phyloP scores from a whole-genome alignment of 2,113 vertebrate genomes.

The Phrynocephalus versicolor region DNA sequence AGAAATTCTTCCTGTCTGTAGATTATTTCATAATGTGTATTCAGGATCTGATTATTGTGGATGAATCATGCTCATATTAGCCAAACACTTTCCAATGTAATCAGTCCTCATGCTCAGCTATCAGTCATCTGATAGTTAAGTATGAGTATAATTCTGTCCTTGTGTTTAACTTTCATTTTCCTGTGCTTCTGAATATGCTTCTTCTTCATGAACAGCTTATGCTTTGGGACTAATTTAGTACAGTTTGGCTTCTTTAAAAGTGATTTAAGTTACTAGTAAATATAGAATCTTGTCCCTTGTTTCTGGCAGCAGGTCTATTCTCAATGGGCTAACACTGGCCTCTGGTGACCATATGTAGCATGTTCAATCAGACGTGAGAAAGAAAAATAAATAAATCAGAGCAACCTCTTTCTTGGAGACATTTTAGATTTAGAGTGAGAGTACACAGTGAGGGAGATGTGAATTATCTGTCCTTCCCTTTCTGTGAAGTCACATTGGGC shows the following conservation, averaged over 20 bases:
- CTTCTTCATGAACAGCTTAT: not conserved
- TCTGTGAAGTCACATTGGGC: not conserved
- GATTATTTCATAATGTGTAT: not conserved
- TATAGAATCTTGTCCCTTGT: not conserved
- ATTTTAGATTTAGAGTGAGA: not conserved
- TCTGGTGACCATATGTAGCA: slow-evolving; percentile 63
- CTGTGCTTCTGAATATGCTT: not conserved
- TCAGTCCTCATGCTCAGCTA: not conserved
- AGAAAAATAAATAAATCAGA: slow-evolving; percentile 17
- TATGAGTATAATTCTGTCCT: not conserved
- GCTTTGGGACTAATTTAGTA: not conserved
- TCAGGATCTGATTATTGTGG: not conserved
- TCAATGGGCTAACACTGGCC: slow-evolving; percentile 67
- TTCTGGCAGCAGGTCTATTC: not conserved
- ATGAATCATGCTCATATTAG: no score
- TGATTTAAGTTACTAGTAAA: slow-evolving; percentile 28
- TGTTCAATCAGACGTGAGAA: slow-evolving; percentile 26
- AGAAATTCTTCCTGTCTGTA: not conserved
- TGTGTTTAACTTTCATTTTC: not conserved
- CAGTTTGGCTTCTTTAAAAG: not conserved
- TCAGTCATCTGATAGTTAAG: not conserved
- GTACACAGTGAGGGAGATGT: no score
- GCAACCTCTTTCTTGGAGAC: not conserved
- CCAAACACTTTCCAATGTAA: not conserved
- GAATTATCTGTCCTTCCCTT: not conserved